Evolutionary conservation across 2,797 vertebrate genomes (phyloP).

Genomic region (Lepilemur ruficaudatus): DNA sequence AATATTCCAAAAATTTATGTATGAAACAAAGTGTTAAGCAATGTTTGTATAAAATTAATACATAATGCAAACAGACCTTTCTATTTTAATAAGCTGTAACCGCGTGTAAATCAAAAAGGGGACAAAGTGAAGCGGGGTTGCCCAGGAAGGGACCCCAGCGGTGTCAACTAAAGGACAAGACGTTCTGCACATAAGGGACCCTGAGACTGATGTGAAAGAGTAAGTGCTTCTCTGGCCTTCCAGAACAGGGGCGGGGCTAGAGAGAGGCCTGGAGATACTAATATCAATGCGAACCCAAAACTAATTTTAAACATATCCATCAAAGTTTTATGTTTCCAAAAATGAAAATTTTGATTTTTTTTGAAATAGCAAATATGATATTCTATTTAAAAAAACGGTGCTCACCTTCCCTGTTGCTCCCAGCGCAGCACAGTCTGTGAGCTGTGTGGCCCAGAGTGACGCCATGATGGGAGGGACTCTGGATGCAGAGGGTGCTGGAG

Average conservation of each 20-base stretch:
- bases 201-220: neutral
- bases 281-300: neutral
- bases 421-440: neutral
- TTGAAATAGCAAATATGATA: neutral
- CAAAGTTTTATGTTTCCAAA: neutral
- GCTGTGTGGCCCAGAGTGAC: neutral
- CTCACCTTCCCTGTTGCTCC: neutral
- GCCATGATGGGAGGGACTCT: neutral
- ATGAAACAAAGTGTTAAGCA: neutral
- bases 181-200: neutral
- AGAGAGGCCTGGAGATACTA: neutral
- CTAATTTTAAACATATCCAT: neutral
- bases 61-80: neutral
- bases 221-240: neutral
- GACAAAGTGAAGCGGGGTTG: neutral
- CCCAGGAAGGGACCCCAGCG: neutral
- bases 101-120: neutral
- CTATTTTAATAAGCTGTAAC: neutral
- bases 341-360: neutral
- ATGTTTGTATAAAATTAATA: neutral
- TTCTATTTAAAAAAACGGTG: neutral
- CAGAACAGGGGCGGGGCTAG: accelerated
- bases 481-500: neutral
- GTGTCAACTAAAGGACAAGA: neutral
- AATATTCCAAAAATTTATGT: neutral